phyloP scores from a whole-genome alignment of 2,113 vertebrate genomes.

The Trachemys scripta region DNA sequence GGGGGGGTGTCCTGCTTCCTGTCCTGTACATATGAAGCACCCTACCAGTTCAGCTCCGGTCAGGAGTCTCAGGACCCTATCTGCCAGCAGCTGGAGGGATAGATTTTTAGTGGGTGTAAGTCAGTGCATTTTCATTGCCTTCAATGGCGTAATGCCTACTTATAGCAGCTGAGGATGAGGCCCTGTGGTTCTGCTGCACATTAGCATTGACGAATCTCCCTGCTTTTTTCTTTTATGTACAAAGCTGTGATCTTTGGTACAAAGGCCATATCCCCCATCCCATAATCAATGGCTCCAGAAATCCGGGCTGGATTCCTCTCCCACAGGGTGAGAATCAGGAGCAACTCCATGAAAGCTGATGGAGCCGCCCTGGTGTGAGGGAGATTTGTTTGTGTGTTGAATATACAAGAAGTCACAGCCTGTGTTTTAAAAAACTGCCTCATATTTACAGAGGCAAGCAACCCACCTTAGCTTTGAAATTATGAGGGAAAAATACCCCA shows the following conservation, averaged over 20 bases:
- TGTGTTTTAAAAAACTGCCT: not conserved
- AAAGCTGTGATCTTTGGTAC: not conserved
- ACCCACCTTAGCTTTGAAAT: not conserved
- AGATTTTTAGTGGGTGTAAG: not conserved
- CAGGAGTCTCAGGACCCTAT: not conserved
- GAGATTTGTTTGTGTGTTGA: not conserved
- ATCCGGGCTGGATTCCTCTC: not conserved
- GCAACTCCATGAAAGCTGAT: not conserved
- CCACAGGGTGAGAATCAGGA: not conserved
- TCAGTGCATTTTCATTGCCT: not conserved
- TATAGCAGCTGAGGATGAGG: not conserved
- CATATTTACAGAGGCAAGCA: not conserved
- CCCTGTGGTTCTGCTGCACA: not conserved
- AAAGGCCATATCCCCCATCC: not conserved
- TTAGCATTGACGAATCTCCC: not conserved
- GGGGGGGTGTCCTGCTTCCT: not conserved
- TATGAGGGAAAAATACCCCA: not conserved
- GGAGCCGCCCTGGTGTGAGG: not conserved
- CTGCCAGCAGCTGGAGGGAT: not conserved
- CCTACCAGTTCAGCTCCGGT: not conserved
- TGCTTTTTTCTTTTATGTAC: not conserved
- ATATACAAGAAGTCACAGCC: not conserved
- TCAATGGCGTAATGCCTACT: not conserved
- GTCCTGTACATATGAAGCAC: not conserved
- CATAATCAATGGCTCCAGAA: not conserved